A percentile compares a stretch with the other conserved stretches of the same genome.
phyloP scores from a whole-genome alignment of 2,113 vertebrate species.

The Rhipidura dahli region DNA sequence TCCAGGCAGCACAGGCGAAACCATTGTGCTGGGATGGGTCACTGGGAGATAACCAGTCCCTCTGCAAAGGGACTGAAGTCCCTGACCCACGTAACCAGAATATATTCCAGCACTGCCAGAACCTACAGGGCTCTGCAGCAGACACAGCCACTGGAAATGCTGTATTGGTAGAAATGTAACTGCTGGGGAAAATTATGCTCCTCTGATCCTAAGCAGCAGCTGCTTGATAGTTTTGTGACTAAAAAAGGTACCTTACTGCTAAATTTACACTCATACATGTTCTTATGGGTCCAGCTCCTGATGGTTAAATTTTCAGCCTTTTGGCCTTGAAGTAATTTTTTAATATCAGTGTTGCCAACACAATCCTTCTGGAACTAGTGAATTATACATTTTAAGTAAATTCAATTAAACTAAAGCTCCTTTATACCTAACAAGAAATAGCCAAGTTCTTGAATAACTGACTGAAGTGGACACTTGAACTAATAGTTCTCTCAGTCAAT shows the following conservation, averaged over 20 bases:
- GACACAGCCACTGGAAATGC: not conserved
- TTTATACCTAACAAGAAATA: not conserved
- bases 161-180: not conserved
- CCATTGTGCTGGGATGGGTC: not conserved
- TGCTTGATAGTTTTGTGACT: not conserved
- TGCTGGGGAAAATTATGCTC: not conserved
- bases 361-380: not conserved
- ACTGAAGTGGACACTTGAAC: not conserved
- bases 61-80: not conserved
- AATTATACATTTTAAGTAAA: not conserved
- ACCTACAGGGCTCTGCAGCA: rapidly evolving
- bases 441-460: not conserved
- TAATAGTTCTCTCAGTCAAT: not conserved
- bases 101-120: not conserved
- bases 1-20: rapidly evolving
- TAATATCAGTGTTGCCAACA: not conserved
- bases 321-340: not conserved
- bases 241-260: not conserved
- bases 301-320: not conserved
- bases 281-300: not conserved
- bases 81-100: no score
- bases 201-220: not conserved
- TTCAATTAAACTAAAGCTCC: not conserved
- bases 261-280: not conserved
- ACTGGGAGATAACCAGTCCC: not conserved